Evolutionary conservation across 1,140 invertebrate species (phyloP).

Genomic region (Mycetomoellerius zeteki): DNA sequence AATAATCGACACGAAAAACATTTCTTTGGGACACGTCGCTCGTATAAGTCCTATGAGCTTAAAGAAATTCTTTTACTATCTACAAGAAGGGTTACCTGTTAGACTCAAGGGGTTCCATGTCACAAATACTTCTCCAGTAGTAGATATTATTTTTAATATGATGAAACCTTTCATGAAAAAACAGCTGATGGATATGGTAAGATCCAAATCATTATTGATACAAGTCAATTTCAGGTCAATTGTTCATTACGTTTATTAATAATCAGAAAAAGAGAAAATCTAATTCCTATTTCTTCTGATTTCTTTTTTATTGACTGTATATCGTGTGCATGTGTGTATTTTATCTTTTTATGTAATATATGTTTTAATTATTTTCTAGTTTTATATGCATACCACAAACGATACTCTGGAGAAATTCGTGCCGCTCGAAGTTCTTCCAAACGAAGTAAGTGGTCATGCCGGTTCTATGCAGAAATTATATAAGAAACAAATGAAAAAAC

Average conservation of each 20-base stretch:
- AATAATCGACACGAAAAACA: constrained; percentile 88
- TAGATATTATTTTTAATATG: constrained; percentile 90
- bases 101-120: constrained; percentile 90
- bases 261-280: neutral
- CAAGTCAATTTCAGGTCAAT: neutral
- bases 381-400: constrained; percentile 83
- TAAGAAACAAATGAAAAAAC: constrained; percentile 72
- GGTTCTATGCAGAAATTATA: constrained; percentile 80
- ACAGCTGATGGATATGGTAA: constrained; percentile 88
- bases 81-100: constrained; percentile 90
- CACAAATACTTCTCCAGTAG: constrained; percentile 89
- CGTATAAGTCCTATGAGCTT: constrained; percentile 88
- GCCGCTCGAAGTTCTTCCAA: constrained; percentile 86
- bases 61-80: constrained; percentile 90
- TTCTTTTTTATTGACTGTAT: no score
- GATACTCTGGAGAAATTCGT: constrained; percentile 84
- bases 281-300: neutral
- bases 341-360: neutral
- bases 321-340: no score
- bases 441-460: constrained; percentile 87
- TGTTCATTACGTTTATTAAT: neutral
- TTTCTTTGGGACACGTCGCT: constrained; percentile 88
- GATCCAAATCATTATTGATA: neutral
- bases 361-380: constrained; percentile 74
- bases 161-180: constrained; percentile 92